Evolutionary conservation across 1,140 invertebrate genomes (phyloP), one percentile per base, ranked within the genome.

Genomic region (Temnothorax curvispinosus): DNA sequence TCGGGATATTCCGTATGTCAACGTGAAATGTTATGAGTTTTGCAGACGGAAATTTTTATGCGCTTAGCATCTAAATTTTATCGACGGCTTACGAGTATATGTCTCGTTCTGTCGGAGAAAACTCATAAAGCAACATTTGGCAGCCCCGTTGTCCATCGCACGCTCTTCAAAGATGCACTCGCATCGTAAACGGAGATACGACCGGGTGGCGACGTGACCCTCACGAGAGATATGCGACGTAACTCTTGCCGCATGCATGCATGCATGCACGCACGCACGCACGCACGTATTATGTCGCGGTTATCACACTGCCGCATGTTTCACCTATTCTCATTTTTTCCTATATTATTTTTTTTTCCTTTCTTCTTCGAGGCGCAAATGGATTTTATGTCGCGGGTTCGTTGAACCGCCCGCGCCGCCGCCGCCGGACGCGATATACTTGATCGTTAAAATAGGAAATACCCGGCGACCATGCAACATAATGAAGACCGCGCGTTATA

Each of bases 361-460:
- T 67, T 56, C 64, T 67, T 65, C 35, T 81, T 81, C 21, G 32
- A 82, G 52, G 80, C 21, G 38, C n/a, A 82, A 82, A 82, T 74
- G 67, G 52, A 58, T 74, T 82, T 82, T 82, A 82, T 74, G 52
- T 47, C 67, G 67, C 41, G 80, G 38, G 80, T 82, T 82, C 80
- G 52, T 82, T 82, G 80, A 82, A 82, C 80, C 80, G 60, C 8
- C 78, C 78, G 13, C 15, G 44, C 8, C 78, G 13, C 15, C 35
- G 50, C 52, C 50, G 50, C 65, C 50, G 21, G 38, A 54, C 38
- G 67, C 80, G 67, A 60, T 82, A 82, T 47, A 58, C 80, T 82
- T 82, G 80, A 74, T 82, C 52, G 80, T 82, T 82, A 82, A 81
- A 82, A 82, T 82, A 69, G 67, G 35, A 82, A 82, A 82, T 74